A percentile compares a stretch with the other conserved stretches of the same genome.
Evolutionary conservation across 1,140 invertebrate species (phyloP).

Genomic region (Zelostemma sp.): DNA sequence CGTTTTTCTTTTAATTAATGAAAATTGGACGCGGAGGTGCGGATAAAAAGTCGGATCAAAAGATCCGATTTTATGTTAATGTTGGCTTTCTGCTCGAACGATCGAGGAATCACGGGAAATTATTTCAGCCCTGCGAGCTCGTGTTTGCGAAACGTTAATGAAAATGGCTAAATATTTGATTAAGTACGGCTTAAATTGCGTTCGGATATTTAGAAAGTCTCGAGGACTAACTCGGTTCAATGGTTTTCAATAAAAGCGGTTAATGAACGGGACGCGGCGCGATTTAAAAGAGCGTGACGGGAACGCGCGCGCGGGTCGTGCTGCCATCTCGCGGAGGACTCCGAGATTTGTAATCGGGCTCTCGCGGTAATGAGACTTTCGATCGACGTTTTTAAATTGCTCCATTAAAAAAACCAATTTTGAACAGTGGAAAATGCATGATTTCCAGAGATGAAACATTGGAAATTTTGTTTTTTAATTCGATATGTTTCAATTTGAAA

Average conservation of each 20-base stretch:
- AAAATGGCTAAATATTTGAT: too few relatives aligned
- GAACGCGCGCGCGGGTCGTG: not conserved
- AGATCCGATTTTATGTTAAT: too few relatives aligned
- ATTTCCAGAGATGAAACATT: not conserved
- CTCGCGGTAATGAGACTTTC: not conserved
- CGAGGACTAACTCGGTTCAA: constrained; percentile 37
- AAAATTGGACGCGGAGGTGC: too few relatives aligned
- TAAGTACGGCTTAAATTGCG: constrained; percentile 29
- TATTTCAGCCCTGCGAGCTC: too few relatives aligned
- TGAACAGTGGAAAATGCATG: not conserved
- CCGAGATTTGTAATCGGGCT: not conserved
- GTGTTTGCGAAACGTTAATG: too few relatives aligned
- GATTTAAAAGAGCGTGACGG: constrained; percentile 12
- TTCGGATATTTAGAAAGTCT: constrained; percentile 28
- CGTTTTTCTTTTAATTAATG: too few relatives aligned
- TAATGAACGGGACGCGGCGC: constrained; percentile 15
- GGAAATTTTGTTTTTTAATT: constrained; percentile 5
- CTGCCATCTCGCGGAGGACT: constrained; percentile 9
- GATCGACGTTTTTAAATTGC: not conserved
- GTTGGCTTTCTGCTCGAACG: too few relatives aligned
- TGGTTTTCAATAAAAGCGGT: constrained; percentile 35
- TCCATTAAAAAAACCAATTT: not conserved
- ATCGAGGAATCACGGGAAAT: too few relatives aligned
- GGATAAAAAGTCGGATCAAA: too few relatives aligned
- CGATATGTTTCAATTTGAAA: not conserved